Evolutionary conservation across 2,113 vertebrate genomes (phyloP).

Genomic region (Phaethon lepturus): DNA sequence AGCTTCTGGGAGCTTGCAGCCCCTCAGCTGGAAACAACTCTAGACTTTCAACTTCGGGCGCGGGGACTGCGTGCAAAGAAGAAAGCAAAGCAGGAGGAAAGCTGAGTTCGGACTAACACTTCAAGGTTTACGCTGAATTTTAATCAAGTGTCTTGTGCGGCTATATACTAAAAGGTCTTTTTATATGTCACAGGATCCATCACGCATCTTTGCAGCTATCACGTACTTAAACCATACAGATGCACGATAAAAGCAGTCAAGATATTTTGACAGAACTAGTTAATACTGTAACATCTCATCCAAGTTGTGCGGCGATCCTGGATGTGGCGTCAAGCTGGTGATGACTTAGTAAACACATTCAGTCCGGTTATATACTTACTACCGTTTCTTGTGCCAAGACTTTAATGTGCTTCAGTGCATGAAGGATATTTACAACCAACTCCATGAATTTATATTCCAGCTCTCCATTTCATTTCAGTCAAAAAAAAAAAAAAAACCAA

Average conservation of each 20-base stretch:
- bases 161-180: background rate
- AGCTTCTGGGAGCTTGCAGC: background rate
- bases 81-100: background rate
- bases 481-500: background rate
- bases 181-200: background rate
- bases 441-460: constrained; percentile 20
- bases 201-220: background rate
- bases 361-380: constrained; percentile 33
- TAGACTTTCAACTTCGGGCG: background rate
- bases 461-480: constrained; percentile 16
- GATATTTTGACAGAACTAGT: background rate
- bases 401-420: constrained; percentile 65
- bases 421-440: constrained; percentile 25
- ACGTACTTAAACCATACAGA: background rate
- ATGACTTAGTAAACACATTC: background rate
- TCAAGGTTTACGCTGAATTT: background rate
- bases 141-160: background rate
- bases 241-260: background rate
- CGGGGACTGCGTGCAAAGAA: rapidly evolving
- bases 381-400: constrained; percentile 29
- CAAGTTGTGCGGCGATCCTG: background rate
- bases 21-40: background rate
- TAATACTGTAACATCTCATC: background rate
- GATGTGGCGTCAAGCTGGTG: background rate
- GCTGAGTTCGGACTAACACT: background rate